Base-by-base conservation (phyloP, 2,888 invertebrate species). In the Mayetiola destructor region DNA sequence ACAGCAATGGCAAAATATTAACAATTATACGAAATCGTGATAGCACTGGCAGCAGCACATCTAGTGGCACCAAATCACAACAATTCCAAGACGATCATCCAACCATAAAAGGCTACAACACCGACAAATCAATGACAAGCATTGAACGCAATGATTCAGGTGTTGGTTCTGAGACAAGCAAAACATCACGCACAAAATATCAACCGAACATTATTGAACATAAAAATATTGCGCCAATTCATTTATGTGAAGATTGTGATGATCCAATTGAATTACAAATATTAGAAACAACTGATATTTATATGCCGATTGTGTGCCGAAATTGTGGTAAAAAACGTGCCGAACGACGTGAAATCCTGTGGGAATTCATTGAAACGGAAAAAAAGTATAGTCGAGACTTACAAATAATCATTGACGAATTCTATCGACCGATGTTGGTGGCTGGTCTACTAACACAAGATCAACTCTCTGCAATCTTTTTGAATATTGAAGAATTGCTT, bases 301-400 rank as follows among this genome's bases (percentile, higher is more conserved):
- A 81, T 65, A 85, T 87, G 29, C 86, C 88, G 1, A 73, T 88
- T 60, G 82, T 89, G 32, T 95, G 93, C 71, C 79, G 88, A 61
- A 89, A 91, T 69, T 95, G 95, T 70, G 78, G 83, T 59, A 88
- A 91, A 67, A 87, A 88, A 66, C 78, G 93, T 58, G 81, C 87
- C 9, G 94, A 95, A 69, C 79, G 94, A 57, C 91, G 92, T 67
- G 93, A 95, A 75, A 94, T 93, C 35, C 86, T 95, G 56, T 87
- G 87, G 3, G 95, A 95, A 76, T 91, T 95, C 60, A 88, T 93
- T 4, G 94, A 95, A 73, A 95, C 95, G 2, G 95, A 95, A 73
- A 85, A 92, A 67, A 95, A 93, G 67, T 95, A 95, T 68, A 92
- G 93, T 20, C 78, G 93, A 57, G 95, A 95, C 71, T 75, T 95